Evolutionary conservation across 2,888 invertebrate genomes (phyloP).

Genomic region (Amorpha juglandis): DNA sequence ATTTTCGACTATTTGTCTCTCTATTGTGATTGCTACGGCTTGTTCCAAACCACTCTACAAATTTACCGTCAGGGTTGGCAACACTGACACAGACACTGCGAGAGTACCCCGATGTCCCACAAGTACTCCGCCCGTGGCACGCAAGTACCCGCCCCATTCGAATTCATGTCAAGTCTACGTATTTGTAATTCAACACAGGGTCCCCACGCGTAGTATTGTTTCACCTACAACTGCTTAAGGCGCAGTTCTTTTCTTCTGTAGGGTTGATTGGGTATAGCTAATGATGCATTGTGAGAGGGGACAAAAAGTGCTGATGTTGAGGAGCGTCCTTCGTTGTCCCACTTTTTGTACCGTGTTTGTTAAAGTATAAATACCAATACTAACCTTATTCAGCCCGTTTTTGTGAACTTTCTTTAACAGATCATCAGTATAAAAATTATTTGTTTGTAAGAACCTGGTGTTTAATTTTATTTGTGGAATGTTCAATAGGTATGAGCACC

Average conservation of each 20-base stretch:
- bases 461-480: neutral
- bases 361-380: neutral
- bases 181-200: constrained; percentile 81
- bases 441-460: neutral
- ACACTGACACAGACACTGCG: constrained; percentile 16
- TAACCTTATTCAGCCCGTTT: neutral
- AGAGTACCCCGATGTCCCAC: constrained; percentile 20
- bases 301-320: constrained; percentile 12
- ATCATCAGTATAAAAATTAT: neutral
- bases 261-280: constrained; percentile 27
- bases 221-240: constrained; percentile 63
- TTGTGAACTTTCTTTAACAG: neutral
- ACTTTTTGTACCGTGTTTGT: constrained; percentile 2
- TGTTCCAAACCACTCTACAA: neutral
- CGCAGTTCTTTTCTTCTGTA: constrained; percentile 41
- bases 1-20: too few relatives aligned
- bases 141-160: constrained; percentile 60
- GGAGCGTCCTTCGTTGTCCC: constrained; percentile 1
- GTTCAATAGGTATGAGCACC: too few relatives aligned
- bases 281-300: constrained; percentile 23
- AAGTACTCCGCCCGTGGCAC: constrained; percentile 29
- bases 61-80: constrained; percentile 11
- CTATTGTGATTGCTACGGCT: neutral
- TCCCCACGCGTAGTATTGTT: constrained; percentile 75
- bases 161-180: constrained; percentile 78